Percentiles rank a stretch among this genome's conserved stretches.
Conservation (phyloP, 2,113 vertebrate genomes). For the Passer montanus region DNA sequence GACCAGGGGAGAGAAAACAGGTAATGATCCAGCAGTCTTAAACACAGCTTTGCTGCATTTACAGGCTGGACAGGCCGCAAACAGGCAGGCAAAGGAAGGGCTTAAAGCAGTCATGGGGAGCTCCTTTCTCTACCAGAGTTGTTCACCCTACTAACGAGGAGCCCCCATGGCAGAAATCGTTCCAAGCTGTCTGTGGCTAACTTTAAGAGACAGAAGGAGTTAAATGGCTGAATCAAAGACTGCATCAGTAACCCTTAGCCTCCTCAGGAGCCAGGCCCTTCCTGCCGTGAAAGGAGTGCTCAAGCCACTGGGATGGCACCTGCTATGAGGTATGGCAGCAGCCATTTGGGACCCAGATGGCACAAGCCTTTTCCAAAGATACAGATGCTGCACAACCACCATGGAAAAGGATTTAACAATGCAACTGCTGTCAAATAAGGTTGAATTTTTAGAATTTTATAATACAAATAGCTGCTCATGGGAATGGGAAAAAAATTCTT, state of each 20-base stretch:
- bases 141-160: not conserved
- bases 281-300: not conserved
- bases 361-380: not conserved
- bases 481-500: not conserved
- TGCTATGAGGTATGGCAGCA: not conserved
- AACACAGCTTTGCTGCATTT: not conserved
- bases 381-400: not conserved
- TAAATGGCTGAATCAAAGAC: not conserved
- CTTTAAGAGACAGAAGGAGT: not conserved
- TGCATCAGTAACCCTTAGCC: not conserved
- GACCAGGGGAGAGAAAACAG: not conserved
- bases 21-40: not conserved
- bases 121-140: not conserved
- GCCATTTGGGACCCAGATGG: not conserved
- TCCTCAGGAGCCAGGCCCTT: not conserved
- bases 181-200: not conserved
- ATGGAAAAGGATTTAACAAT: not conserved
- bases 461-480: not conserved
- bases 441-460: not conserved
- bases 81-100: not conserved
- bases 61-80: not conserved
- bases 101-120: not conserved
- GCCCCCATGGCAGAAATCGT: rapidly evolving
- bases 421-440: not conserved
- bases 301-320: too few relatives aligned